Percentiles rank a stretch among this genome's conserved stretches.
Evolutionary conservation across 2,888 invertebrate species (phyloP).

Genomic region (Pelosia muscerda): DNA sequence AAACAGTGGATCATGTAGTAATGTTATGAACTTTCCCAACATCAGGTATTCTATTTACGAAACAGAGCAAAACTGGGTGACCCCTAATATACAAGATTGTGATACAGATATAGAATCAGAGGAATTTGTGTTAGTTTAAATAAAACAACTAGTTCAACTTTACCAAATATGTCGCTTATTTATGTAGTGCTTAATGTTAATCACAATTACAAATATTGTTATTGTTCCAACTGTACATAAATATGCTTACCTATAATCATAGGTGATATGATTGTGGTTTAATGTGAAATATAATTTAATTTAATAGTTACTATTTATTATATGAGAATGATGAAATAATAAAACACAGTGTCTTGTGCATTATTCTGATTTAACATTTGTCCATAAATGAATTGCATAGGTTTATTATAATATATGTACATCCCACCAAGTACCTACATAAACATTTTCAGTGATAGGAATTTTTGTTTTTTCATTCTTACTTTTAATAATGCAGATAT

Average conservation of each 20-base stretch:
- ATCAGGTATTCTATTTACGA: conserved; percentile 85
- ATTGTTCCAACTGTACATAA: conserved; percentile 34
- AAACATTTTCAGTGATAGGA: not conserved
- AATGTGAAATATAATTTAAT: conserved; percentile 42
- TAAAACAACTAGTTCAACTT: conserved; percentile 28
- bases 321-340: conserved; percentile 37
- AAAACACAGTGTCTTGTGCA: conserved; percentile 21
- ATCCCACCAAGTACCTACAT: not conserved
- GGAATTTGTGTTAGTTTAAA: conserved; percentile 90
- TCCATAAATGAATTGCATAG: not conserved
- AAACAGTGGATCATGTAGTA: conserved; percentile 90
- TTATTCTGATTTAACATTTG: conserved; percentile 10
- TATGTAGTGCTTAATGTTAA: conserved; percentile 43
- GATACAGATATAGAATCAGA: conserved; percentile 90
- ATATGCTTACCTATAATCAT: conserved; percentile 21
- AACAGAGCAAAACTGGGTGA: conserved; percentile 83
- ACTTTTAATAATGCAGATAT: not conserved
- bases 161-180: conserved; percentile 46
- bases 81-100: conserved; percentile 82
- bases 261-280: conserved; percentile 26
- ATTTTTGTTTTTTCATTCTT: not conserved
- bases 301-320: conserved; percentile 35
- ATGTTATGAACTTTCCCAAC: conserved; percentile 86
- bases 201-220: conserved; percentile 36
- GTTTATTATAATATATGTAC: not conserved